Conservation (phyloP, 2,797 vertebrate genomes). For the Monodelphis domestica region DNA sequence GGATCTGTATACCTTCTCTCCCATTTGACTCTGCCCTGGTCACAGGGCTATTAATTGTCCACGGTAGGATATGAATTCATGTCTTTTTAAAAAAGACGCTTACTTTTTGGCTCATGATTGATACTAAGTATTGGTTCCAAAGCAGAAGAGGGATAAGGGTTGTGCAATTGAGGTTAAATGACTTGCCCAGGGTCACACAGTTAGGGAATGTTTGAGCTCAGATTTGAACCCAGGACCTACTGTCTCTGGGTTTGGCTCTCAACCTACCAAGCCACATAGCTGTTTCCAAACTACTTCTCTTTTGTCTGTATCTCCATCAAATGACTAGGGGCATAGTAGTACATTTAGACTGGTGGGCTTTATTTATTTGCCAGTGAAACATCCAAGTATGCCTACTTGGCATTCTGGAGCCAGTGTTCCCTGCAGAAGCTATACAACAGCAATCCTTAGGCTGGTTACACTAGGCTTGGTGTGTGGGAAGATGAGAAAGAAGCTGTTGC, state of each 20-base stretch:
- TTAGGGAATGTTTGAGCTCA: no score
- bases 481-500: slow-evolving; percentile 58
- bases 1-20: no score
- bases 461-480: slow-evolving; percentile 62
- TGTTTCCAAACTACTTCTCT: background rate
- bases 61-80: background rate
- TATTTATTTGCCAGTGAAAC: background rate
- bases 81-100: no score
- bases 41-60: background rate
- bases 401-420: background rate
- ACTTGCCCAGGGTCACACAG: no score
- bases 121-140: no score
- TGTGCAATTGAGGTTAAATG: no score
- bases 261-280: no score
- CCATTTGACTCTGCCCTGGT: no score
- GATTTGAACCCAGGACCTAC: no score
- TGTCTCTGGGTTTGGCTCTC: no score
- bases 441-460: slow-evolving; percentile 28
- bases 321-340: background rate
- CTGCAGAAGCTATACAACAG: background rate
- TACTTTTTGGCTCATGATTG: no score
- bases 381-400: background rate
- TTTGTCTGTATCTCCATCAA: background rate
- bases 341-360: background rate
- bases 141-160: no score